Evolutionary conservation across 1,140 invertebrate genomes (phyloP), one percentile per base, ranked within the genome.

Genomic region (Stegodyphus dumicola): DNA sequence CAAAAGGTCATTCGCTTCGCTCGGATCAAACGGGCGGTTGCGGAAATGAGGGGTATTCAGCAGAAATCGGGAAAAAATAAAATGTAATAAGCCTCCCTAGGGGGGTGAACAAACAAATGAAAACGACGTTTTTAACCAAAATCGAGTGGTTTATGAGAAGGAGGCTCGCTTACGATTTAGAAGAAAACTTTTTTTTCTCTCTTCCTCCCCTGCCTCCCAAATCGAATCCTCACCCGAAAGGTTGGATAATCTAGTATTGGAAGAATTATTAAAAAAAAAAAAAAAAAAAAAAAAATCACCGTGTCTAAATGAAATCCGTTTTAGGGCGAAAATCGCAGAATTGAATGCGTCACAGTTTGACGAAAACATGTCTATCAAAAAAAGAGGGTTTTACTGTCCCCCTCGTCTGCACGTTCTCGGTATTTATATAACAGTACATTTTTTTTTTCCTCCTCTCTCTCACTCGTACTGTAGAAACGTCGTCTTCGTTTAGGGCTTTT

Each of bases 1-100:
- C 54, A 71, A 80, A 80, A 80, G 77, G 77, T 80, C 77, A 80
- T 80, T 80, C 77, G 77, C 77, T 80, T 71, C 77, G 69, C 52
- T 53, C 10, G 18, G n/a, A 15, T 15, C 52, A 15, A 0, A 18
- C 49, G 15, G 48, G 48, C 15, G 48, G 10, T 6, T 65, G 33
- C 77, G 67, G 18, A 70, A 54, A 80, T 18, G 64, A 53, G 65
- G 67, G 54, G 18, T 13, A 71, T 80, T 70, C 67, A 60, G 17
- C 52, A 71, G 0, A 71, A 71, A 80, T 60, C 33, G 53, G 53
- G 7, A 64, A 71, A 71, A 80, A 71, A 60, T 71, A 80, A 70
- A 52, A 80, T 60, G 17, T 67, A 78, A 52, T 60, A 6, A 15
- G 49, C 64, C 65, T 52, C 15, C 48, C 10, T 2, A 17, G 60